Base-by-base conservation (phyloP, 2,888 invertebrate species). In the Zeuzera pyrina region DNA sequence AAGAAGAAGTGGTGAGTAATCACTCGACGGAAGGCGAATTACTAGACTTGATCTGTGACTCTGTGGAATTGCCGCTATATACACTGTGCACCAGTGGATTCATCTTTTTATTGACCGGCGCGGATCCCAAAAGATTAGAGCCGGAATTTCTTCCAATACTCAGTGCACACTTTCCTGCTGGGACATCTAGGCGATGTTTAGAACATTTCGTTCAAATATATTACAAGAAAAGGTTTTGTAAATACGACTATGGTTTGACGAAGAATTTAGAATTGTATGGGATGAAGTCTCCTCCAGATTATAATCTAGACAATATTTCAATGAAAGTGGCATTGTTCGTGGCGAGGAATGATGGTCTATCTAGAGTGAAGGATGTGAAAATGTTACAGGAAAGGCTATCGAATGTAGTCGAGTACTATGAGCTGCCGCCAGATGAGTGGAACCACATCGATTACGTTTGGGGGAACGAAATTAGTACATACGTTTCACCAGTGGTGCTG, bases 91-190 rank as follows among this genome's bases (percentile, higher is more conserved):
- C 14, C 23, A 50, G n/a, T n/a, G n/a, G n/a, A n/a, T 42, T 43
- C 79, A 2, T 87, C 76, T 50, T 56, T 78, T 35, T 61, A 81
- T 28, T 41, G 0, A 68, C 72, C 3, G 90, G 90, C 2, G 68
- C 64, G 19, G 86, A 86, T 61, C 51, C 64, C 1, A 54, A 63
- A 2, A 81, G 86, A 42, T 51, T 87, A 13, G 88, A 87, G 50
- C 56, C 59, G 34, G 86, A 85, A 47, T 59, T 63, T 35, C 39
- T 52, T 3, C 52, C 47, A 2, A 38, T 43, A 0, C 2, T 50
- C 1, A 36, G 57, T 2, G 45, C 42, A 0, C 54, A 59, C 30
- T 62, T 49, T 29, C 64, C 63, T 0, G 36, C 45, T 1, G 52
- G 54, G 1, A 43, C 55, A 0, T 62, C 64, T 0, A 47, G 41